Evolutionary conservation across 1,140 invertebrate genomes (phyloP), one percentile per base, ranked within the genome.

Genomic region (Tribolium castaneum): DNA sequence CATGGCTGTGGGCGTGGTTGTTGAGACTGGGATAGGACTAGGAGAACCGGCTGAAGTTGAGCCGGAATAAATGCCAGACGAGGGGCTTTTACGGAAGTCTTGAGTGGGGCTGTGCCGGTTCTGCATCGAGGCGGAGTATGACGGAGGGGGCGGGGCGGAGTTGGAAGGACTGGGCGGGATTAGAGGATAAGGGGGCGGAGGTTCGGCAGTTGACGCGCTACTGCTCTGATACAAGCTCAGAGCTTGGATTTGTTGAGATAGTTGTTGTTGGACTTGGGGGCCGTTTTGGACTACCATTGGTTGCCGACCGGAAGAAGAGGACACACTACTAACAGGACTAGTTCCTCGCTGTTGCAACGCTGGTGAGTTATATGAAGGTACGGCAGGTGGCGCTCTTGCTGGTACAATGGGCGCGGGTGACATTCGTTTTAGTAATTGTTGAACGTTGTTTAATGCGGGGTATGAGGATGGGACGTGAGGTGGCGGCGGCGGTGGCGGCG

Each of bases 91-190:
- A 12, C 91, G 86, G 82, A 92, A 92, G 84, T 92, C 91, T 82
- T 94, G 93, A 1, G 95, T 96, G 1, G 95, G 95, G 83, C 94
- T 95, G 81, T 96, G 95, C 2, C 95, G 90, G 84, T 93, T 96
- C 83, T 95, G 94, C 88, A 96, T 94, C 0, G 94, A 95, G 3
- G 92, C 93, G 1, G 93, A 93, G 84, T 97, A 96, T 1, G 94
- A 94, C 1, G 95, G 95, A 2, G 92, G 91, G 1, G 95, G 94
- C 3, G 94, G 93, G 1, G 93, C 91, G 7, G 89, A 88, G 16
- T 89, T 90, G 12, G 87, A 86, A 9, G 91, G 87, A 13, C 88
- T 88, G 0, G 89, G 87, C 0, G 88, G 86, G 10, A 89, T 89
- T 62, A 94, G 89, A 0, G 94, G 94, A 85, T 94, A 94, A 0